These are phyloP conservation scores for Esox masquinongy DNA, from an alignment of 2,797 vertebrate species.

Conservation along the genomic window DNA sequence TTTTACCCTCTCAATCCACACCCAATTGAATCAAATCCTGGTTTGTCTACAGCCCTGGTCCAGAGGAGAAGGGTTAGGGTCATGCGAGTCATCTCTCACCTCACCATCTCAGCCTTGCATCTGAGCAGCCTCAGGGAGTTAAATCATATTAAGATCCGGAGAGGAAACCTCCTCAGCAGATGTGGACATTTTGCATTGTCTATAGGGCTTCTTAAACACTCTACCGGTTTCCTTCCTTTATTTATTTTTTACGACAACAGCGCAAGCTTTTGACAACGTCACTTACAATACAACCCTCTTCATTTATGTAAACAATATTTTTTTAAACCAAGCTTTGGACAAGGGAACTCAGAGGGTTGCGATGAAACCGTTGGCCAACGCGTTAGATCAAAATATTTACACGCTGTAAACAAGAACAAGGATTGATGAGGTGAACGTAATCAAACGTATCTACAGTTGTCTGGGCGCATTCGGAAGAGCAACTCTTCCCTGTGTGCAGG, in stretches of 20 bases:
- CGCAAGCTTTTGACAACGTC: neutral
- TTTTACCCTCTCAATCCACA: neutral
- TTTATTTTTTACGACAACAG: neutral
- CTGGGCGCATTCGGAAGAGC: neutral
- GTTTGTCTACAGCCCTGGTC: no score
- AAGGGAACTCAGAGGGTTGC: neutral
- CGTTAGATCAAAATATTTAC: conserved; percentile 23
- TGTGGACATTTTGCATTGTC: no score
- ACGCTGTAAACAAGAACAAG: conserved; percentile 6
- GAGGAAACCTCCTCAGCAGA: no score
- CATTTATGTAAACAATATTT: neutral
- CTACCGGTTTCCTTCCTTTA: neutral
- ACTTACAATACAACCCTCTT: neutral
- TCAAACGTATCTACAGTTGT: conserved; percentile 5
- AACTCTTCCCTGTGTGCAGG: neutral
- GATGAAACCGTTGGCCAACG: conserved; percentile 3
- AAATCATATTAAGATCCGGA: no score
- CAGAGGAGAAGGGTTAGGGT: no score
- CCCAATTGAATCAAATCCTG: no score
- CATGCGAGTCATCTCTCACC: no score
- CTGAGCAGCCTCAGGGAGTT: no score
- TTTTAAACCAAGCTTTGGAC: neutral
- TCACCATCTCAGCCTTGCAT: no score
- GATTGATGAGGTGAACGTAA: neutral
- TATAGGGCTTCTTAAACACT: no score